Base-by-base conservation (phyloP, 2,113 vertebrate species). In the Xyliphius kryptos region DNA sequence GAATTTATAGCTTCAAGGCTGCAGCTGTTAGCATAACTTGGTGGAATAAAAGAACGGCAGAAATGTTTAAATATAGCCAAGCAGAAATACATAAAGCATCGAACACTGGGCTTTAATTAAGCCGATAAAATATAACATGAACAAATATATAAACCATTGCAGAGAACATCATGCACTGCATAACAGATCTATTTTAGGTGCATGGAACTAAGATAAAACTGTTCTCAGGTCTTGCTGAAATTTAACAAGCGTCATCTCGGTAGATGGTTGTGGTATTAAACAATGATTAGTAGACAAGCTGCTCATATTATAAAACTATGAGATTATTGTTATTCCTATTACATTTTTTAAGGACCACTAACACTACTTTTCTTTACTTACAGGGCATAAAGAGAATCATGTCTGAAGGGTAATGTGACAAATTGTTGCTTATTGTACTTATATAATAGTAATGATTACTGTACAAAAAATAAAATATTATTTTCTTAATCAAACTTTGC, bases 341-440 rank as follows among this genome's bases (percentile, higher is more conserved):
- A 6, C 10, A 10, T 38, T 10, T 38, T 38, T 38, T 6, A 6
- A 6, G n/a, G n/a, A n/a, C n/a, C n/a, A n/a, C n/a, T n/a, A n/a
- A n/a, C n/a, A n/a, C n/a, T n/a, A n/a, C n/a, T n/a, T n/a, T n/a
- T n/a, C n/a, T n/a, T n/a, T 73, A 22, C 49, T 44, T 60, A 67
- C 44, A 83, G 77, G 63, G n/a, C 47, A 26, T 12, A 21, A 14
- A 6, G 53, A 63, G 53, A 74, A 55, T 20, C 52, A 88, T 88
- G 87, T 86, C 85, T 82, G 83, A 87, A 62, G 83, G 82, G 84
- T 86, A 72, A 84, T 80, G 80, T 66, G 8, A 21, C 12, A 49
- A 37, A 5, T 41, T 49, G 2, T 37, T 58, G 1, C n/a, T 22
- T 5, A 19, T 32, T 44, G 46, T 20, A 44, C 5, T 6, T 10